Evolutionary conservation across 2,888 invertebrate genomes (phyloP).

Genomic region (Tetanocera ferruginea): DNA sequence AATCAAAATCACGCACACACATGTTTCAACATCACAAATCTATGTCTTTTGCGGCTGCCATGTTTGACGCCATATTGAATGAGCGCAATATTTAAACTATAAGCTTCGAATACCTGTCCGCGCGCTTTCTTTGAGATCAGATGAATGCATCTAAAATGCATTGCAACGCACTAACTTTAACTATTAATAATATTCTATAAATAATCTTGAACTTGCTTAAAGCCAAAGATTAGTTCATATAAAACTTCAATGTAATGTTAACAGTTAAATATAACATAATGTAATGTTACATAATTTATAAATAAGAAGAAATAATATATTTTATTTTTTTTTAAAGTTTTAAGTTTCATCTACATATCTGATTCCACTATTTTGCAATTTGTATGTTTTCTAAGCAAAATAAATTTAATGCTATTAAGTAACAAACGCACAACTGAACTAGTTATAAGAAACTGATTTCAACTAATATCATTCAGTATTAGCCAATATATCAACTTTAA

Average conservation of each 20-base stretch:
- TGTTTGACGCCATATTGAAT: conserved; percentile 19
- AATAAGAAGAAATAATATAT: too few species aligned
- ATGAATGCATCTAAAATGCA: not conserved
- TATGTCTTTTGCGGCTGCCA: not conserved
- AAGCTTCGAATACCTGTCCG: not conserved
- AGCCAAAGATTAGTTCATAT: conserved; percentile 11
- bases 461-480: too few species aligned
- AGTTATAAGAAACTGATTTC: too few species aligned
- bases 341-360: too few species aligned
- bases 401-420: too few species aligned
- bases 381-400: too few species aligned
- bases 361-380: too few species aligned
- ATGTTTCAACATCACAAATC: not conserved
- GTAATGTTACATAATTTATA: too few species aligned
- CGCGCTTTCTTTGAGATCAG: not conserved
- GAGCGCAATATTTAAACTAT: not conserved
- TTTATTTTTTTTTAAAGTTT: too few species aligned
- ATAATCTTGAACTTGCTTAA: not conserved
- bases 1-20: not conserved
- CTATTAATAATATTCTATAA: not conserved
- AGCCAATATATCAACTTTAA: too few species aligned
- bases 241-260: not conserved
- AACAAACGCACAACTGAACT: too few species aligned
- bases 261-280: too few species aligned
- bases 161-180: not conserved